phyloP scores from a whole-genome alignment of 2,888 invertebrate species.

The Psylliodes chrysocephalus region DNA sequence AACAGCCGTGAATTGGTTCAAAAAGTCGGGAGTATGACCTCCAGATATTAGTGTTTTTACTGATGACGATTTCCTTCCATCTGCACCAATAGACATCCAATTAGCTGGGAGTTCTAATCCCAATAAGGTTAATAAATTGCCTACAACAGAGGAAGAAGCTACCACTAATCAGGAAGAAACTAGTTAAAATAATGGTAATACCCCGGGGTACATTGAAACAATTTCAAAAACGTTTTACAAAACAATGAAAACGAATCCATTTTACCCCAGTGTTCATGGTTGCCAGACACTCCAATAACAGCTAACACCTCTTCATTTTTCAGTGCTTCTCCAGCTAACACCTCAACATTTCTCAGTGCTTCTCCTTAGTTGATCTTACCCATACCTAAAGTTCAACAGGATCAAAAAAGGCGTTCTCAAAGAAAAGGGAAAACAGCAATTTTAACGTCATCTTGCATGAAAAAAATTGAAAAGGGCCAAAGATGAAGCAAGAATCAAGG shows the following conservation, averaged over 20 bases:
- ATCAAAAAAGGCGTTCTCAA: background rate
- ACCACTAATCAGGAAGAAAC: too few relatives aligned
- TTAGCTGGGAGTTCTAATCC: background rate
- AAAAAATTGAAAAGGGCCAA: background rate
- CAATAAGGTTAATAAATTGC: background rate
- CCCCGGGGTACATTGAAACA: background rate
- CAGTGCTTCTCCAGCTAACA: slow-evolving; percentile 1
- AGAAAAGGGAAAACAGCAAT: background rate
- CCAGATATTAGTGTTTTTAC: slow-evolving; percentile 21
- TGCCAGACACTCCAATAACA: slow-evolving; percentile 3
- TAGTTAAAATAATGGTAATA: too few relatives aligned
- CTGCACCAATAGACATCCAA: slow-evolving; percentile 4
- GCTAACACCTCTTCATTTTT: background rate
- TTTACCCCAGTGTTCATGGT: slow-evolving; percentile 14
- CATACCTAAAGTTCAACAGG: background rate
- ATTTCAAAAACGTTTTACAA: background rate
- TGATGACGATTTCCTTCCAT: slow-evolving; percentile 16
- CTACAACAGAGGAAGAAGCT: too few relatives aligned
- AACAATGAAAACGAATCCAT: background rate
- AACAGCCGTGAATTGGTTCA: slow-evolving; percentile 51
- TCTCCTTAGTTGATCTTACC: too few relatives aligned
- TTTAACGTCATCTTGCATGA: too few relatives aligned
- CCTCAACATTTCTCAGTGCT: too few relatives aligned
- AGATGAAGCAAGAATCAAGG: too few relatives aligned
- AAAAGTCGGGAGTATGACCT: slow-evolving; percentile 44